phyloP scores from a whole-genome alignment of 2,113 vertebrate genomes.

The Oxygymnocypris stewartii region DNA sequence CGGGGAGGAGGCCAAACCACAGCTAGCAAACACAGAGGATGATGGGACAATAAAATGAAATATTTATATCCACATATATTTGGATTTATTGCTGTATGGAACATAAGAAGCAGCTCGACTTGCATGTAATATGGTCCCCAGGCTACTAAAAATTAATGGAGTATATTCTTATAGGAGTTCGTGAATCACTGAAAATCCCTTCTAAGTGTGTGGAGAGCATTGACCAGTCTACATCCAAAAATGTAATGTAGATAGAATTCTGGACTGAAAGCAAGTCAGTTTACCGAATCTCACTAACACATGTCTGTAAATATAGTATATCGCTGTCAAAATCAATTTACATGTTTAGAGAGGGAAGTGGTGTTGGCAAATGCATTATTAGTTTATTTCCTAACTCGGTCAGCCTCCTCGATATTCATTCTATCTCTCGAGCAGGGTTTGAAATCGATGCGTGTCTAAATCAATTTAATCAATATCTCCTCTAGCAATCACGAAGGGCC shows the following conservation, averaged over 20 bases:
- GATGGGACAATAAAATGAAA: constrained; percentile 46
- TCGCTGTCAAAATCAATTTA: not conserved
- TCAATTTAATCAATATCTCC: constrained; percentile 40
- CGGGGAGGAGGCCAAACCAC: constrained; percentile 33
- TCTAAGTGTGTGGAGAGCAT: not conserved
- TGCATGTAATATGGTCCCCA: not conserved
- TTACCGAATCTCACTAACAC: not conserved
- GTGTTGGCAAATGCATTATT: not conserved
- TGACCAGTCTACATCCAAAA: not conserved
- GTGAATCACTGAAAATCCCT: not conserved
- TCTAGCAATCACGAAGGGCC: constrained; percentile 13
- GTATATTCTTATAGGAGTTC: not conserved
- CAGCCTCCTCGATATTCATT: constrained; percentile 32
- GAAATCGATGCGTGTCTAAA: constrained; percentile 31
- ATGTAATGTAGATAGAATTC: not conserved
- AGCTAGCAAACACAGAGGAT: constrained; percentile 41
- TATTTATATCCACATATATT: constrained; percentile 12
- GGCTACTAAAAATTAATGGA: constrained; percentile 8
- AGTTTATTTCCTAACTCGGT: constrained; percentile 13
- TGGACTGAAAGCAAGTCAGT: not conserved
- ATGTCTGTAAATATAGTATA: constrained; percentile 10
- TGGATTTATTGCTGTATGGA: constrained; percentile 26
- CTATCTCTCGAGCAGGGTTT: not conserved
- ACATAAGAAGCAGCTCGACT: not conserved
- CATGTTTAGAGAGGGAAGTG: not conserved